Evolutionary conservation across 2,113 vertebrate species (phyloP).

Genomic region (Orcinus orca): DNA sequence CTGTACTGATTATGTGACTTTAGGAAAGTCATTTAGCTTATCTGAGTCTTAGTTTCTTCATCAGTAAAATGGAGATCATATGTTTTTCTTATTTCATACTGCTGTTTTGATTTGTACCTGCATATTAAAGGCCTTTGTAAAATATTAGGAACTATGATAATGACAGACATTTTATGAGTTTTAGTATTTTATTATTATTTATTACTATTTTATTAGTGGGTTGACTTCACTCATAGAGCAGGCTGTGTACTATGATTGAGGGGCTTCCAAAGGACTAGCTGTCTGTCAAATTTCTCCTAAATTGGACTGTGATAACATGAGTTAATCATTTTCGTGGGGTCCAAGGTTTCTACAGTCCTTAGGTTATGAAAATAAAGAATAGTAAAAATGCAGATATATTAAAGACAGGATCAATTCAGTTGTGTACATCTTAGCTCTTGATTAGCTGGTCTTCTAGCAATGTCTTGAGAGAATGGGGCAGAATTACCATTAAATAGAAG

Average conservation of each 20-base stretch:
- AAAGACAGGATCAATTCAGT: not conserved
- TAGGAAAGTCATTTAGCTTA: not conserved
- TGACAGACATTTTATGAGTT: not conserved
- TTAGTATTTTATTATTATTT: not conserved
- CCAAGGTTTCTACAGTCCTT: not conserved
- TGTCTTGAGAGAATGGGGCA: not conserved
- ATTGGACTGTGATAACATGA: not conserved
- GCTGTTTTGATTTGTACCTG: not conserved
- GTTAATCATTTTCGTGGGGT: not conserved
- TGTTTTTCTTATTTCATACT: not conserved
- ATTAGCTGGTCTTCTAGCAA: not conserved
- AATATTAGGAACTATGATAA: not conserved
- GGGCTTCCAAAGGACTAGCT: not conserved
- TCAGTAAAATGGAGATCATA: not conserved
- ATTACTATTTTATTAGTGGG: not conserved
- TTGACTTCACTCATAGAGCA: not conserved
- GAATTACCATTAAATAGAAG: not conserved
- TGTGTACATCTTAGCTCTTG: not conserved
- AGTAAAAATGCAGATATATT: not conserved
- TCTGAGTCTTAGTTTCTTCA: not conserved
- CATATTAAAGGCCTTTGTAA: not conserved
- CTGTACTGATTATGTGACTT: not conserved
- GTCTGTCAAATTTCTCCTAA: not conserved
- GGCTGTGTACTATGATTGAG: not conserved
- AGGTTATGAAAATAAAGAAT: not conserved